Conservation (phyloP, 1,140 invertebrate species). For the Ditylenchus dipsaci region DNA sequence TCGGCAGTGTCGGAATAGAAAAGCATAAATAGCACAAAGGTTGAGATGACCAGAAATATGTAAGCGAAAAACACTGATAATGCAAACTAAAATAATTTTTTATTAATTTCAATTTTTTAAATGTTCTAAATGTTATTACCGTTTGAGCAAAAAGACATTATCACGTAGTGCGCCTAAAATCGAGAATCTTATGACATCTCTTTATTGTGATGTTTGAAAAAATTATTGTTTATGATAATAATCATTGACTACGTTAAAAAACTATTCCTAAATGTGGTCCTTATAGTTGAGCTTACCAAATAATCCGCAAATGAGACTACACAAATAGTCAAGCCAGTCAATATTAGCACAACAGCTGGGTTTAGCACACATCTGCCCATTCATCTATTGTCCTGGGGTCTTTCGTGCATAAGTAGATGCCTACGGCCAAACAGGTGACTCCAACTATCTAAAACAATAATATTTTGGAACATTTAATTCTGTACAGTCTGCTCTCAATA, state of each 20-base stretch:
- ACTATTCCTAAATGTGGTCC: too few species aligned
- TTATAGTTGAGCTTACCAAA: slow-evolving; percentile 39
- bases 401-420: slow-evolving; percentile 54
- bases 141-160: slow-evolving; percentile 54
- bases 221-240: too few species aligned
- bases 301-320: slow-evolving; percentile 44
- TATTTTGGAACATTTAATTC: too few species aligned
- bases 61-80: slow-evolving; percentile 50
- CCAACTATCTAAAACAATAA: slow-evolving; percentile 41
- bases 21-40: slow-evolving; percentile 51
- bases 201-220: too few species aligned
- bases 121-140: slow-evolving; percentile 23
- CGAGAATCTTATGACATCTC: too few species aligned
- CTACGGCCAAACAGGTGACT: slow-evolving; percentile 47
- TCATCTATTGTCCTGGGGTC: slow-evolving; percentile 50
- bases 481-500: too few species aligned
- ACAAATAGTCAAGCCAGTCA: slow-evolving; percentile 47
- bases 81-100: slow-evolving; percentile 46
- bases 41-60: slow-evolving; percentile 46
- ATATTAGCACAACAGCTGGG: slow-evolving; percentile 50
- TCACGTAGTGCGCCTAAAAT: slow-evolving; percentile 34
- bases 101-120: not conserved
- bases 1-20: slow-evolving; percentile 55
- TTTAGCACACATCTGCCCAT: slow-evolving; percentile 51
- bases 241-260: too few species aligned